Evolutionary conservation across 2,113 vertebrate genomes (phyloP).

Genomic region (Psophia crepitans): DNA sequence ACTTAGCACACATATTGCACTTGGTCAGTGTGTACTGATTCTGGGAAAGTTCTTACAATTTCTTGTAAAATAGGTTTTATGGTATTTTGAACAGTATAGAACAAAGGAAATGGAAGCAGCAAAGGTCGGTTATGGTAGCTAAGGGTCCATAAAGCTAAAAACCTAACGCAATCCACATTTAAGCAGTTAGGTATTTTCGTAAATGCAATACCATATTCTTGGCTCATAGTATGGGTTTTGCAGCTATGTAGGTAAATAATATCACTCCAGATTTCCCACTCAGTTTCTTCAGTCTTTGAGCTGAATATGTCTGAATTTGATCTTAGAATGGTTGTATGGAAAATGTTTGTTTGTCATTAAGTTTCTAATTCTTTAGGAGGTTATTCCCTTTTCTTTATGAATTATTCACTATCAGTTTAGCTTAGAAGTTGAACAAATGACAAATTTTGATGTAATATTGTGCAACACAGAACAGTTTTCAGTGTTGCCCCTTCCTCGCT

Average conservation of each 20-base stretch:
- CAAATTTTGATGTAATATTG: background rate
- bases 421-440: background rate
- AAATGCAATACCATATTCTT: background rate
- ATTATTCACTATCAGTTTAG: background rate
- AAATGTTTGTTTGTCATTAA: background rate
- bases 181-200: background rate
- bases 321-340: background rate
- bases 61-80: background rate
- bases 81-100: background rate
- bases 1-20: background rate
- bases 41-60: background rate
- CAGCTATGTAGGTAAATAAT: background rate
- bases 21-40: background rate
- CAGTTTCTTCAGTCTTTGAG: background rate
- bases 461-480: accelerated
- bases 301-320: background rate
- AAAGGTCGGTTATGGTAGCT: background rate
- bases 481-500: background rate
- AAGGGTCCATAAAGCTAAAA: background rate
- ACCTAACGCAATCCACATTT: background rate
- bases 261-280: background rate
- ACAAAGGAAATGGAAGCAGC: background rate
- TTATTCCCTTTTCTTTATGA: background rate
- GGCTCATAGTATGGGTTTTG: background rate
- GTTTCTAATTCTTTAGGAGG: background rate